A percentile compares a stretch with the other conserved stretches of the same genome.
phyloP scores from a whole-genome alignment of 2,888 invertebrate genomes.

The Sympetrum striolatum region DNA sequence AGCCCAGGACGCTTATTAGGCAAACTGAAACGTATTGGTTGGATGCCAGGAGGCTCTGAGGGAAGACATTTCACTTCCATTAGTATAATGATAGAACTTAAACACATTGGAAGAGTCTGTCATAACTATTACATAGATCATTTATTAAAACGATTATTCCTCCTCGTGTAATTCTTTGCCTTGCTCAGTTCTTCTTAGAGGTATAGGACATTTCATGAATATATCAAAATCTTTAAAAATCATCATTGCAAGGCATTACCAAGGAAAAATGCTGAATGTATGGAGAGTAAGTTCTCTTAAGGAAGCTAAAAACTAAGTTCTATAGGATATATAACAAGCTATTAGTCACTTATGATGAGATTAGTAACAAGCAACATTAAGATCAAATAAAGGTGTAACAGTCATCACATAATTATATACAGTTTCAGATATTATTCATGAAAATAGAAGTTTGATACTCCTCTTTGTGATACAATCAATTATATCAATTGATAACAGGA shows the following conservation, averaged over 20 bases:
- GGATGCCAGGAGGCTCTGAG: conserved; percentile 11
- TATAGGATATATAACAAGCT: no score
- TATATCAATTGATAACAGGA: no score
- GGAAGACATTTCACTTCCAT: not conserved
- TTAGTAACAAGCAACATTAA: no score
- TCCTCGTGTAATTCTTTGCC: not conserved
- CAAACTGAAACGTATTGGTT: conserved; percentile 56
- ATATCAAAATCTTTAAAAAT: not conserved
- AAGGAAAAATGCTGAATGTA: no score
- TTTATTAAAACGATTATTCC: not conserved
- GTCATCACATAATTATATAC: no score
- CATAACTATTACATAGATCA: not conserved
- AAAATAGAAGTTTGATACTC: no score
- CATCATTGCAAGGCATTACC: not conserved
- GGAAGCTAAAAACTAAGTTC: no score
- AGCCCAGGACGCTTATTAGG: conserved; percentile 58
- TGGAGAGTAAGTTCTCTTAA: no score
- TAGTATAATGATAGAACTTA: not conserved
- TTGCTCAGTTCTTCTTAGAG: not conserved
- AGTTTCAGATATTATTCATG: no score
- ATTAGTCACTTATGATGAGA: no score
- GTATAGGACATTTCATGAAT: not conserved
- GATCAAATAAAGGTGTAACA: no score
- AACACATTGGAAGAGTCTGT: not conserved
- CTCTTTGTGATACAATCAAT: no score